A percentile compares a stretch with the other conserved stretches of the same genome.
Evolutionary conservation across 2,888 invertebrate species (phyloP).

Genomic region (Spicauda simplicius): DNA sequence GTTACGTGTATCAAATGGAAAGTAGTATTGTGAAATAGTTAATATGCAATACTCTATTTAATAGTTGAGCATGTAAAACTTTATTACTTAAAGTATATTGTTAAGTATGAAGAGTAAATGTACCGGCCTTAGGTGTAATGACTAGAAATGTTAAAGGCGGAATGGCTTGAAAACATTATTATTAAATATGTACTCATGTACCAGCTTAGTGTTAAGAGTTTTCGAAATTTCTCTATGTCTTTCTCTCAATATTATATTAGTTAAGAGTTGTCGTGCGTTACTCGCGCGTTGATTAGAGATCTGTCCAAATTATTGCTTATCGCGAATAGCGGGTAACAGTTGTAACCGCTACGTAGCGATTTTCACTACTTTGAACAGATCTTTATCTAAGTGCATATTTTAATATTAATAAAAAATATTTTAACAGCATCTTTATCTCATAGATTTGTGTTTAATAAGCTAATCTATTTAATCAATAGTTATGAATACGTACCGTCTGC

Average conservation of each 20-base stretch:
- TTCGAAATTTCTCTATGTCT: constrained; percentile 80
- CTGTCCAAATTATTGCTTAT: constrained; percentile 32
- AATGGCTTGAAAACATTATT: constrained; percentile 62
- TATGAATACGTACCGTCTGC: constrained; percentile 71
- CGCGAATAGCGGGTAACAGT: constrained; percentile 17
- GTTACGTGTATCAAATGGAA: constrained; percentile 44
- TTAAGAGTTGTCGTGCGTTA: constrained; percentile 61
- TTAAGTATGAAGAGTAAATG: constrained; percentile 70
- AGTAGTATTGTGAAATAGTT: constrained; percentile 47
- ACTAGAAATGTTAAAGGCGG: constrained; percentile 64
- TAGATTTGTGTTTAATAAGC: constrained; percentile 66
- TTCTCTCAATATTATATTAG: constrained; percentile 73
- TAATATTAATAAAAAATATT: constrained; percentile 55
- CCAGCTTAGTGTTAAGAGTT: constrained; percentile 65
- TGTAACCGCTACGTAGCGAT: neutral
- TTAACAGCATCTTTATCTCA: constrained; percentile 59
- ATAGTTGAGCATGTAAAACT: constrained; percentile 75
- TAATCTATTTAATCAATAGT: constrained; percentile 61
- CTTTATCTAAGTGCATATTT: constrained; percentile 57
- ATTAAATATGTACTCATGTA: constrained; percentile 57
- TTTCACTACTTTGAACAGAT: constrained; percentile 29
- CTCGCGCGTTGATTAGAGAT: constrained; percentile 21
- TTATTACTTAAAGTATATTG: constrained; percentile 78
- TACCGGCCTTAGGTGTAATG: constrained; percentile 82
- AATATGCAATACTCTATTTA: constrained; percentile 67